Base-by-base conservation (phyloP, 2,888 invertebrate genomes). In the Chaetoderma sp. region DNA sequence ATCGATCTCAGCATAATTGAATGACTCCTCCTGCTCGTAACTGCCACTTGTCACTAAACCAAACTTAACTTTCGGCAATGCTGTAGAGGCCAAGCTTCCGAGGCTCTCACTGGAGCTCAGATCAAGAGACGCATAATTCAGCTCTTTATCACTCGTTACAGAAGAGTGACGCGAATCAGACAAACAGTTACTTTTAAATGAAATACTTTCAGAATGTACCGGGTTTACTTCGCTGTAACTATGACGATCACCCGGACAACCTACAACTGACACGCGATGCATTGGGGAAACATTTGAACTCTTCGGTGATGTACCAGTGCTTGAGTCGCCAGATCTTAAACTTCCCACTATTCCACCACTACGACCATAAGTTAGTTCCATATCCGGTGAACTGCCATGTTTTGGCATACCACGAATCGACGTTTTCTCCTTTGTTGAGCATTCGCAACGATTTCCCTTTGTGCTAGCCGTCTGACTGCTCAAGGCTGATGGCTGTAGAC, bases 61-160 rank as follows among this genome's bases (percentile, higher is more conserved):
- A 49, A 25, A 27, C 49, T 27, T 21, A 21, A 25, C 16, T 49
- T 49, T 49, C 42, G n/a, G n/a, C n/a, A n/a, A n/a, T 2, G 42
- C 42, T n/a, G 49, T 16, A 13, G 47, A 45, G 47, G 47, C 8
- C 18, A 16, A 23, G 49, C 23, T 13, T 16, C 21, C 28, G 16
- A 52, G 27, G 32, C 32, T 52, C 28, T 52, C 52, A 52, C 30
- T 72, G 4, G 83, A 81, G 13, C 70, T 68, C 25, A 86, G 72
- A 61, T 86, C 86, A 27, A 86, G 65, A 4, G 81, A 79, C 10
- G 83, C 86, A 71, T 86, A 86, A 65, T 86, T 83, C 61, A 92
- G 83, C 4, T 52, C 52, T 8, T 52, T 52, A 30, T 18, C 21
- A 52, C 52, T 52, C 16, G 52, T 52, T 25, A n/a, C 13, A 2